Base-by-base conservation (phyloP, 2,888 invertebrate species). In the Rhabditophanes sp. region DNA sequence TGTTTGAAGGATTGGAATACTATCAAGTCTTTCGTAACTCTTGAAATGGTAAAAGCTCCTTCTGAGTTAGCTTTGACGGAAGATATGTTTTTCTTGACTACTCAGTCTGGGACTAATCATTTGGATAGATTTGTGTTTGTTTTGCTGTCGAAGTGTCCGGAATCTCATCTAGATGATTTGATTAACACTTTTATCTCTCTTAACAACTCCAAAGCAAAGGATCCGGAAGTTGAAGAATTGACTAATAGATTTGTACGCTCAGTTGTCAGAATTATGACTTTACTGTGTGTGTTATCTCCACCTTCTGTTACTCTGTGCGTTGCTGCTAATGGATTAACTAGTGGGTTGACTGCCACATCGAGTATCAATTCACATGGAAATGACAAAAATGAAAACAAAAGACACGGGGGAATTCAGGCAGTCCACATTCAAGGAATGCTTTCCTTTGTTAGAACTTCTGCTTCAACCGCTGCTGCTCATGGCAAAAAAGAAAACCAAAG, bases 101-200 rank as follows among this genome's bases (percentile, higher is more conserved):
- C 76, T 29, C 93, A 99, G 67, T 80, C 80, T 42, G 90, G 90
- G 12, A 83, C 87, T 0, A 83, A 85, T 2, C 72, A 88, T 9
- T 73, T 99, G 8, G 96, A 96, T 68, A 90, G 90, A 70, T 93
- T 99, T 67, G 85, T 87, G 0, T 87, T 93, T 65, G 82, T 81
- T 49, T 75, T 96, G 41, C 76, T 96, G 37, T 83, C 87, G 9
- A 88, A 88, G 67, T 88, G 88, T 66, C 80, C 79, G 49, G 76
- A 79, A 51, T 84, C 87, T 59, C 82, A 83, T 76, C 69, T 90
- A 37, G 87, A 90, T 59, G 79, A 80, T 1, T 69, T 96, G 16
- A 71, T 93, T 28, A 78, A 79, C 29, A 90, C 90, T 0, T 66
- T 96, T 38, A 81, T 85, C 31, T 73, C 81, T 28, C 85, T 88